These are phyloP conservation scores for Mus minutoides DNA, from an alignment of 2,797 vertebrate genomes.

Conservation along the genomic window DNA sequence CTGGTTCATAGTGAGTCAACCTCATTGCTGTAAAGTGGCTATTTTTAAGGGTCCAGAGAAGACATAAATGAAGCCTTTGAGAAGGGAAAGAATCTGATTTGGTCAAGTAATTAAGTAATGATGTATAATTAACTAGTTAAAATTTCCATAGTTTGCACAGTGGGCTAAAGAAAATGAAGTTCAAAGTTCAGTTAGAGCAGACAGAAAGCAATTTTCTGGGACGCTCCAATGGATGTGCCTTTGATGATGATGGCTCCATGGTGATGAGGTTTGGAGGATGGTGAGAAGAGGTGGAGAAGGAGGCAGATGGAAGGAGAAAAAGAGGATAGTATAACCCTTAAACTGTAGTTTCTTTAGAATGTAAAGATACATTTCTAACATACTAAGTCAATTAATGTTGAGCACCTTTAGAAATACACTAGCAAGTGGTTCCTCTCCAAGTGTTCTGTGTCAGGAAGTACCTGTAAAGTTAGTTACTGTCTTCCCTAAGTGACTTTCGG, in stretches of 20 bases:
- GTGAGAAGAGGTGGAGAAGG: neutral
- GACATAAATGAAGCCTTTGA: neutral
- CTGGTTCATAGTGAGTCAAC: neutral
- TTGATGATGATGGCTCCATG: neutral
- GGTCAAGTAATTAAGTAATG: neutral
- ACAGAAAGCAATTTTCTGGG: neutral
- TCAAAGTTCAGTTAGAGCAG: neutral
- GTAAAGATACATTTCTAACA: neutral
- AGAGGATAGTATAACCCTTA: neutral
- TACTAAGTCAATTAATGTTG: neutral
- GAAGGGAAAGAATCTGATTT: slow-evolving; percentile 34
- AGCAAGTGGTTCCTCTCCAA: neutral
- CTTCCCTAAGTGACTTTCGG: neutral
- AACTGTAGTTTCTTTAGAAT: neutral
- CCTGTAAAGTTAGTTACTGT: neutral
- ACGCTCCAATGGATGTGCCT: neutral
- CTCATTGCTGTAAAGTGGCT: neutral
- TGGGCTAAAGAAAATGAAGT: slow-evolving; percentile 10
- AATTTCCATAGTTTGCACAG: neutral
- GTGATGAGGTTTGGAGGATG: neutral
- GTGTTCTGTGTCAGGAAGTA: neutral
- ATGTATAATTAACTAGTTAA: neutral
- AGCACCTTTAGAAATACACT: neutral
- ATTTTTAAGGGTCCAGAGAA: neutral
- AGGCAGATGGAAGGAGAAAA: neutral